A percentile compares a stretch with the other conserved stretches of the same genome.
These are phyloP conservation scores for Tholera decimalis DNA, from an alignment of 2,888 invertebrate genomes.

Conservation along the genomic window DNA sequence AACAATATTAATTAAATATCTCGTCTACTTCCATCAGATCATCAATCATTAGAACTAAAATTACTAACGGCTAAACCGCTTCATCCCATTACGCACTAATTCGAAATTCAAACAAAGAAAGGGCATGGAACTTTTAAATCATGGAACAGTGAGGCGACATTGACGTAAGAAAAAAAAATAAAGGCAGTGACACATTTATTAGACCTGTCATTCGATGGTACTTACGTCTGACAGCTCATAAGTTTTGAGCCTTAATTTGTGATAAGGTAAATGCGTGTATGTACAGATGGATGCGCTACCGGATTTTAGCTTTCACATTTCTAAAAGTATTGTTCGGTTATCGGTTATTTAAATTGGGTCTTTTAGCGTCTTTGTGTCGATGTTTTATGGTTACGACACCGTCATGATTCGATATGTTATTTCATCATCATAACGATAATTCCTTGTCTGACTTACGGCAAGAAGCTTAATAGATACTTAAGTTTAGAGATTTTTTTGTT, in stretches of 20 bases:
- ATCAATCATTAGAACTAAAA: slow-evolving; percentile 63
- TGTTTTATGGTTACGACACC: slow-evolving; percentile 62
- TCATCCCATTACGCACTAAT: slow-evolving; percentile 75
- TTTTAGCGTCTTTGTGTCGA: slow-evolving; percentile 58
- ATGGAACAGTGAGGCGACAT: slow-evolving; percentile 86
- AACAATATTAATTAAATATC: slow-evolving; percentile 45
- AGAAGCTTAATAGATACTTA: slow-evolving; percentile 43
- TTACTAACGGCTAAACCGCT: slow-evolving; percentile 54
- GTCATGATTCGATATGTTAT: slow-evolving; percentile 47
- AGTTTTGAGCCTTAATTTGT: slow-evolving; percentile 87
- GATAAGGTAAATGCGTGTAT: slow-evolving; percentile 86
- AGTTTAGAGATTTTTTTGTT: slow-evolving; percentile 35
- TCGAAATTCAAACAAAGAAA: slow-evolving; percentile 87
- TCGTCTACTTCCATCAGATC: slow-evolving; percentile 63
- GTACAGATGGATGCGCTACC: slow-evolving; percentile 81
- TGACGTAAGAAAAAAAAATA: slow-evolving; percentile 82
- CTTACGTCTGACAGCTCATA: slow-evolving; percentile 87
- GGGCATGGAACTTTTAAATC: slow-evolving; percentile 89
- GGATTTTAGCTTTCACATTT: slow-evolving; percentile 86
- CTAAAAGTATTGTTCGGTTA: slow-evolving; percentile 65
- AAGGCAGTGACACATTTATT: slow-evolving; percentile 89
- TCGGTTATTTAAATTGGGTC: slow-evolving; percentile 63
- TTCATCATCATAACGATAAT: slow-evolving; percentile 61
- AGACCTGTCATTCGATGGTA: slow-evolving; percentile 82
- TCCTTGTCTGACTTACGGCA: slow-evolving; percentile 36